These are phyloP conservation scores for Oxyteleia sp. DNA, from an alignment of 2,888 invertebrate genomes.

Conservation along the genomic window DNA sequence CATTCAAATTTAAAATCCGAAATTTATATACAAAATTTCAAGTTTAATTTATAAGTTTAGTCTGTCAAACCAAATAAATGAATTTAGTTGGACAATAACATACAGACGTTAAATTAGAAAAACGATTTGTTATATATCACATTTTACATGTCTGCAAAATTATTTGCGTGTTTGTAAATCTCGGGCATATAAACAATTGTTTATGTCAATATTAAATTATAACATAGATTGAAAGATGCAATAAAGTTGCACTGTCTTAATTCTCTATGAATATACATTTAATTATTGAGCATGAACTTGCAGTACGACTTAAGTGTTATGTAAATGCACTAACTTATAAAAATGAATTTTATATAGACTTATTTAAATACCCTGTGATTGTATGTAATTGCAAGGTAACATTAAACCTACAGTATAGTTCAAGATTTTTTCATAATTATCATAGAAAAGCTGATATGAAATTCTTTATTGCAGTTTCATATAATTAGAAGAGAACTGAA, in stretches of 20 bases:
- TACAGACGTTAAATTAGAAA: too few species aligned
- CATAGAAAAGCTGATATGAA: conserved; percentile 64
- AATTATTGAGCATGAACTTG: conserved; percentile 17
- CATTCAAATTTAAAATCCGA: too few species aligned
- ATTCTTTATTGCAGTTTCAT: conserved; percentile 61
- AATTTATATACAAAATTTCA: too few species aligned
- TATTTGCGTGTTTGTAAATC: too few species aligned
- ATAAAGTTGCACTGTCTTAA: neutral
- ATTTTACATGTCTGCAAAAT: too few species aligned
- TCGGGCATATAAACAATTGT: too few species aligned
- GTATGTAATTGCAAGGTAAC: conserved; percentile 17
- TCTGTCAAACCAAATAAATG: too few species aligned
- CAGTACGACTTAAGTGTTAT: conserved; percentile 45
- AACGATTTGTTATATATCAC: too few species aligned
- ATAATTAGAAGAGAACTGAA: conserved; percentile 59
- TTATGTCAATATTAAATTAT: too few species aligned
- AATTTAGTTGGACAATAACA: too few species aligned
- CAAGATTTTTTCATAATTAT: conserved; percentile 46
- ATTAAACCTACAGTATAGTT: conserved; percentile 23
- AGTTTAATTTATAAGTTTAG: too few species aligned
- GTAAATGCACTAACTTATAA: conserved; percentile 47
- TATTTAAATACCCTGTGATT: conserved; percentile 56
- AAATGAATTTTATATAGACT: conserved; percentile 62
- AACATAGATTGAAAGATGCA: too few species aligned
- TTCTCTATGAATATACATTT: neutral